Base-by-base conservation (phyloP, 2,888 invertebrate genomes). In the Onchidella celtica region DNA sequence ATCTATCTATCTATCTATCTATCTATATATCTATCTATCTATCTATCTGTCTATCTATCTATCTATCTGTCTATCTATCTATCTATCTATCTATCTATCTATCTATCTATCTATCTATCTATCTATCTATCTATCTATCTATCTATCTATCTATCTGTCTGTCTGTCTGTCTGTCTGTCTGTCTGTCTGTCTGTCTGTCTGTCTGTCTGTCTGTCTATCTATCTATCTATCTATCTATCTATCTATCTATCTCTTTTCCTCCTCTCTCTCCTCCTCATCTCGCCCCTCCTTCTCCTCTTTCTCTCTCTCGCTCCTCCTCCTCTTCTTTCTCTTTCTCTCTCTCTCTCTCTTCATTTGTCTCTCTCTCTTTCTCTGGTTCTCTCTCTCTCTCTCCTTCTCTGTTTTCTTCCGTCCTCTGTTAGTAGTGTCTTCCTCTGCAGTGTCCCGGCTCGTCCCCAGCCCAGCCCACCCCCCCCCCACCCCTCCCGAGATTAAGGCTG, bases 11-110 rank as follows among this genome's bases (percentile, higher is more conserved):
- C 47, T 47, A 6, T 47, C 47, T 47, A 6, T 47, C 47, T 47
- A 6, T 47, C 47, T 47, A 6, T 47, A 6, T 47, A 6, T 47
- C 47, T 47, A 47, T 47, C 47, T 47, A 47, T 47, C 63, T 63
- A 63, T 63, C 63, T 63, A 63, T 63, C 63, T 63, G 29, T 63
- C 63, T 63, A 63, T 63, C 63, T 63, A 63, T 63, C 63, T 63
- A 63, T 63, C 63, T 66, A 66, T 63, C 63, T 63, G 29, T 63
- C 63, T 63, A 63, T 63, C 63, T 63, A 63, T 63, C 63, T 63
- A 63, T 63, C 63, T 63, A 63, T 63, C 63, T 63, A 63, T 63
- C 63, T 63, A 63, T 63, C 63, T 63, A 63, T 63, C 63, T 59
- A 59, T 59, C 17, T n/a, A 59, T 47, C 9, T 47, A 17, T 47